Percentiles rank a stretch among this genome's conserved stretches.
Conservation (phyloP, 2,888 invertebrate genomes). For the Dasypolia templi region DNA sequence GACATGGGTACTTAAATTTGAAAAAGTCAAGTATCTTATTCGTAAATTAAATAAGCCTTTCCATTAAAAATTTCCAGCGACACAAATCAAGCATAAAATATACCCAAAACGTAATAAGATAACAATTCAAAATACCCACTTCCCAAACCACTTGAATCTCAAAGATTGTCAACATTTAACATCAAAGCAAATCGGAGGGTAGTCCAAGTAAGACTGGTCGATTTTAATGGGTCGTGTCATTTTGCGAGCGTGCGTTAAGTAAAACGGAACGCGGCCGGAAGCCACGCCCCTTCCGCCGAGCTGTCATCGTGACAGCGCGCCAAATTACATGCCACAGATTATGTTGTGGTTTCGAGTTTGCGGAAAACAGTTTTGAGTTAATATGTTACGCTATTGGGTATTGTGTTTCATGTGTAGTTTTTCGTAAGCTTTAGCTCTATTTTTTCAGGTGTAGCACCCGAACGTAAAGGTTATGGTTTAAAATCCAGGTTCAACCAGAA, state of each 20-base stretch:
- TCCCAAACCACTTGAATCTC: constrained; percentile 50
- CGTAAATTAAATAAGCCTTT: no score
- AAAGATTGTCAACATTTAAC: constrained; percentile 65
- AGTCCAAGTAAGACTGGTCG: constrained; percentile 64
- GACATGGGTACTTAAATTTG: no score
- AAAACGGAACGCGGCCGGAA: constrained; percentile 84
- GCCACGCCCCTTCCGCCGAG: constrained; percentile 86
- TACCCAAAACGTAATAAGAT: constrained; percentile 28
- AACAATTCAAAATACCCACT: constrained; percentile 40
- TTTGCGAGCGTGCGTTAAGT: constrained; percentile 74
- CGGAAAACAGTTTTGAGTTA: constrained; percentile 44
- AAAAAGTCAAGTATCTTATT: no score
- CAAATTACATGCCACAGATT: constrained; percentile 76
- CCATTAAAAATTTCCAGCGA: no score
- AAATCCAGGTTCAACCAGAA: neutral
- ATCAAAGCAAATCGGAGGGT: constrained; percentile 67
- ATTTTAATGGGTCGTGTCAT: constrained; percentile 72
- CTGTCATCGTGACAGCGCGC: constrained; percentile 81
- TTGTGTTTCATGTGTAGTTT: neutral
- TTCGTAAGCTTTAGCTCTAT: neutral
- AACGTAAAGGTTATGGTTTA: neutral
- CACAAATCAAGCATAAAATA: constrained; percentile 11
- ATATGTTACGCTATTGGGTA: neutral
- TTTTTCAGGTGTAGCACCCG: neutral
- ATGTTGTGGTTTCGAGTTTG: constrained; percentile 55